These are phyloP conservation scores for Spodoptera picta DNA, from an alignment of 2,888 invertebrate species.

Conservation along the genomic window DNA sequence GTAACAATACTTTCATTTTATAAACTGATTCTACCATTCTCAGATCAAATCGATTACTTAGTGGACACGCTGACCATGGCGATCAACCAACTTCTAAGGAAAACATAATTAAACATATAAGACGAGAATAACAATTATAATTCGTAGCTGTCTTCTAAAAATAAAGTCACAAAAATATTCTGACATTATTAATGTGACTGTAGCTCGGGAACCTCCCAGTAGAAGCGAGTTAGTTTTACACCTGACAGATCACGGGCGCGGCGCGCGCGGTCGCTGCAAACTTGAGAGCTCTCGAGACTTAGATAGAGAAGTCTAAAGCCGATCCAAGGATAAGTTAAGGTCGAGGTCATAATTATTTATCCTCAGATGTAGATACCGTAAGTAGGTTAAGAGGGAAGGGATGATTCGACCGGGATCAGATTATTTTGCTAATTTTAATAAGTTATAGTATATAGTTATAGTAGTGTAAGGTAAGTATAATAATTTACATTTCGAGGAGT, in stretches of 20 bases:
- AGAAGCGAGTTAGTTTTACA: constrained; percentile 38
- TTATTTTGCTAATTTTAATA: constrained; percentile 28
- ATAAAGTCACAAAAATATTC: constrained; percentile 11
- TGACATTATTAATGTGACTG: constrained; percentile 18
- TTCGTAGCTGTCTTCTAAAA: no score
- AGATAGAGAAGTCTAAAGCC: constrained; percentile 17
- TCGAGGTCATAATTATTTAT: constrained; percentile 36
- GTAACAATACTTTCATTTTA: no score
- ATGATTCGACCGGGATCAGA: constrained; percentile 8
- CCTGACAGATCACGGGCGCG: constrained; percentile 37
- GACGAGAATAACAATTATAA: no score
- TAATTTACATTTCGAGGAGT: constrained; percentile 7
- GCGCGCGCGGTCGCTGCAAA: constrained; percentile 28
- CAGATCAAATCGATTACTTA: no score
- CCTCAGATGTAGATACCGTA: constrained; percentile 16
- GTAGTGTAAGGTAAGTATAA: constrained; percentile 8
- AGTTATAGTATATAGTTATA: no score
- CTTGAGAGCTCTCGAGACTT: constrained; percentile 40
- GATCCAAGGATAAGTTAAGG: constrained; percentile 33
- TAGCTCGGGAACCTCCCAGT: constrained; percentile 16
- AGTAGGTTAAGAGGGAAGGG: constrained; percentile 14
- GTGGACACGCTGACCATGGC: no score
- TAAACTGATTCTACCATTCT: no score
- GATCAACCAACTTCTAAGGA: no score
- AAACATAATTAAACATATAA: no score